Conservation (phyloP, 1,140 invertebrate species). For the Globodera rostochiensis region DNA sequence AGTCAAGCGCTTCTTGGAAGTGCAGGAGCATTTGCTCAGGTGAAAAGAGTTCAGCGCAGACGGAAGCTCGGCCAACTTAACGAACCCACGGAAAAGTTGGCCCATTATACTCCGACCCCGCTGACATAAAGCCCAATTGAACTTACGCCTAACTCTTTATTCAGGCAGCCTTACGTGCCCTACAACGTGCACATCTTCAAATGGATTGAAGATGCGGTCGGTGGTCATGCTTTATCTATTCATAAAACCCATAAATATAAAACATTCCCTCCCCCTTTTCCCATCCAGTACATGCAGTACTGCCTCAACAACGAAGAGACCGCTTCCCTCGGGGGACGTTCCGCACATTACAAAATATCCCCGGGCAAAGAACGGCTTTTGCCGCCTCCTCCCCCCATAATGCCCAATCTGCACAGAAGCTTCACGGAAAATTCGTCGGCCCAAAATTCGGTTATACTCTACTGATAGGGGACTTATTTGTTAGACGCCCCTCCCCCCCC, state of each 20-base stretch:
- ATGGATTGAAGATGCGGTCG: slow-evolving; percentile 61
- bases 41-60: not conserved
- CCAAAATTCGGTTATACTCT: slow-evolving; percentile 7
- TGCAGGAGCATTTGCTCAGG: slow-evolving; percentile 61
- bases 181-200: slow-evolving; percentile 65
- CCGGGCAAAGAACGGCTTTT: not conserved
- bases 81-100: not conserved
- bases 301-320: slow-evolving; percentile 9
- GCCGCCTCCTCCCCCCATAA: not conserved
- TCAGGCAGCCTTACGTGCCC: slow-evolving; percentile 62
- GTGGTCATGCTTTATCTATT: not conserved
- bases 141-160: not conserved
- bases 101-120: not conserved
- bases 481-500: too few species aligned
- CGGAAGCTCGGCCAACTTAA: too few species aligned
- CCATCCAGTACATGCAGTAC: slow-evolving; percentile 8
- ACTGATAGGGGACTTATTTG: not conserved
- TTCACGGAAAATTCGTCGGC: not conserved
- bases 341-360: not conserved
- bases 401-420: slow-evolving; percentile 8
- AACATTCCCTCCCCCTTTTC: not conserved
- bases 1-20: slow-evolving; percentile 63
- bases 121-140: not conserved
- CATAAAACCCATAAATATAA: not conserved
- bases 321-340: slow-evolving; percentile 5